These are phyloP conservation scores for Agelastica alni DNA, from an alignment of 2,888 invertebrate genomes.

Conservation along the genomic window DNA sequence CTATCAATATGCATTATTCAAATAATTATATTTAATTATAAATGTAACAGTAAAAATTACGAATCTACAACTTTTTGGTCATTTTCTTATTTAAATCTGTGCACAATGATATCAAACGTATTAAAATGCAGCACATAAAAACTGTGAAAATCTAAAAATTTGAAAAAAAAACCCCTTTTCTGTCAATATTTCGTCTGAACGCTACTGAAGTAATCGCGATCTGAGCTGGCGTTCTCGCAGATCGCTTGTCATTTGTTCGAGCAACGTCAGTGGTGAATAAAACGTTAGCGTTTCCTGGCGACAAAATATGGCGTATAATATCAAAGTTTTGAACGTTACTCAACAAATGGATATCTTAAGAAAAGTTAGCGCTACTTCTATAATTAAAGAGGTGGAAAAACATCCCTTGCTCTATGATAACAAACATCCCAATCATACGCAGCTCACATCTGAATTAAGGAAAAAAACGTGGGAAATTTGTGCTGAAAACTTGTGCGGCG, in stretches of 20 bases:
- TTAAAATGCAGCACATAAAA: no score
- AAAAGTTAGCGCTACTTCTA: constrained; percentile 9
- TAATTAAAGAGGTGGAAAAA: constrained; percentile 41
- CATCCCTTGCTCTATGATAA: constrained; percentile 43
- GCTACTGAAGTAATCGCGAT: constrained; percentile 3
- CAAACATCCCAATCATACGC: constrained; percentile 30
- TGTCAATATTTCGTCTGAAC: no score
- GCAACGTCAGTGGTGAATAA: constrained; percentile 29
- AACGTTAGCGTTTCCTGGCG: constrained; percentile 27
- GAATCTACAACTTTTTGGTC: no score
- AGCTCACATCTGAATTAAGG: constrained; percentile 28
- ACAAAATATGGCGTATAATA: constrained; percentile 21
- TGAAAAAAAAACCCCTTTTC: no score
- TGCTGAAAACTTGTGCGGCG: constrained; percentile 36
- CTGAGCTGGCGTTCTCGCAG: constrained; percentile 16
- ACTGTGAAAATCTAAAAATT: no score
- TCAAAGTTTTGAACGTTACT: neutral
- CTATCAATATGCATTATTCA: no score
- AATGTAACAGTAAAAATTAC: no score
- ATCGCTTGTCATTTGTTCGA: constrained; percentile 25
- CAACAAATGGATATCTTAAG: constrained; percentile 3
- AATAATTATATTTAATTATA: no score
- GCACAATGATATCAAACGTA: no score
- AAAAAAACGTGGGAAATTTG: constrained; percentile 41
- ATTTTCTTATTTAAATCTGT: no score